phyloP scores from a whole-genome alignment of 2,113 vertebrate genomes.

The Chamaea fasciata region DNA sequence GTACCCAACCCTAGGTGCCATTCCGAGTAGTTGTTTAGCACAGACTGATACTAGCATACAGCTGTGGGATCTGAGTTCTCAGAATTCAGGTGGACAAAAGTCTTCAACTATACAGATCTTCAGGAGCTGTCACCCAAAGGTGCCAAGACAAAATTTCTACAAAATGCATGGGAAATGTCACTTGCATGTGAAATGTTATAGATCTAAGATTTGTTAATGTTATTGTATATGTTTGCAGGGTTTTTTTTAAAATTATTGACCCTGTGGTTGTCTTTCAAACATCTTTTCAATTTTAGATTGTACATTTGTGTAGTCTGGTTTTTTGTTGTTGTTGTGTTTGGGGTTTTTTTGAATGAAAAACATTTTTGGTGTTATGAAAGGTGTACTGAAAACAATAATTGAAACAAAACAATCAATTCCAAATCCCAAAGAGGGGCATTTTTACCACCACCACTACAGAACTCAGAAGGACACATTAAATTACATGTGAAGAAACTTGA shows the following conservation, averaged over 20 bases:
- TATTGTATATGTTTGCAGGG: accelerated
- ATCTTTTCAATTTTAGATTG: not conserved
- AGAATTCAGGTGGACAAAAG: not conserved
- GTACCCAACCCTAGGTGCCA: not conserved
- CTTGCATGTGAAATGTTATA: not conserved
- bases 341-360: accelerated
- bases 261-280: not conserved
- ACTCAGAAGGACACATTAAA: not conserved
- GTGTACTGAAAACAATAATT: not conserved
- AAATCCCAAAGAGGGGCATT: not conserved
- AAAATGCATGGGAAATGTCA: not conserved
- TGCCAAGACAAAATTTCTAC: not conserved
- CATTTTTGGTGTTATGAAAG: not conserved
- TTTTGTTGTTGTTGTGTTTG: not conserved
- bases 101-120: not conserved
- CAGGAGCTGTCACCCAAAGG: not conserved
- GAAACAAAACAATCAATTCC: not conserved
- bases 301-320: not conserved
- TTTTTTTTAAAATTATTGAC: not conserved
- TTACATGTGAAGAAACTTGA: not conserved
- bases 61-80: not conserved
- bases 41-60: not conserved
- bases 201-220: not conserved
- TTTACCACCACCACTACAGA: not conserved
- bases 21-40: not conserved